A percentile compares a stretch with the other conserved stretches of the same genome.
Evolutionary conservation across 2,888 invertebrate species (phyloP).

Genomic region (Drosophila antonietae): DNA sequence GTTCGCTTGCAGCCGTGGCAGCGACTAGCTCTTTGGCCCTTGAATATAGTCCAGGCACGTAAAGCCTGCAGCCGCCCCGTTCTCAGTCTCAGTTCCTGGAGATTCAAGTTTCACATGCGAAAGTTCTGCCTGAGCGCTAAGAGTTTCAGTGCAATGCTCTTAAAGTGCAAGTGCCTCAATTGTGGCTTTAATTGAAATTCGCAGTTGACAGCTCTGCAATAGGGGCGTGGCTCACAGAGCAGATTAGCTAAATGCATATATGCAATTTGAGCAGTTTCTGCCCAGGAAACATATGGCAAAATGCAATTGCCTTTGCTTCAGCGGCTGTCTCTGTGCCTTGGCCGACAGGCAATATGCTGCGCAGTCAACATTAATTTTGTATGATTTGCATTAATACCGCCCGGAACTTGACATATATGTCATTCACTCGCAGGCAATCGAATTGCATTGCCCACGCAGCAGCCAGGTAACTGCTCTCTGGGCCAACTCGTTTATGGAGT

Average conservation of each 20-base stretch:
- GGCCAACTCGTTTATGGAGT: constrained; percentile 22
- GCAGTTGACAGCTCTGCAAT: background rate
- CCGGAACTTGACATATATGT: constrained; percentile 48
- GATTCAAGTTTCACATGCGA: constrained; percentile 40
- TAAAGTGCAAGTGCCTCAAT: constrained; percentile 69
- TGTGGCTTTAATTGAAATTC: constrained; percentile 39
- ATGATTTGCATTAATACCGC: constrained; percentile 59
- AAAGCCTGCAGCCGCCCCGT: constrained; percentile 14
- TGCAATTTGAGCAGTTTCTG: constrained; percentile 33
- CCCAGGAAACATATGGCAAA: constrained; percentile 12
- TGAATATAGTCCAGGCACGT: constrained; percentile 58
- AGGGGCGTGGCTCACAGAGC: constrained; percentile 17
- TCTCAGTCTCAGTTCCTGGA: background rate
- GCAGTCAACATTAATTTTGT: constrained; percentile 45
- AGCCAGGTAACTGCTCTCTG: constrained; percentile 14
- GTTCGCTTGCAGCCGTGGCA: constrained; percentile 16
- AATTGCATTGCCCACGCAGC: constrained; percentile 51
- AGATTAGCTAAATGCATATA: constrained; percentile 46
- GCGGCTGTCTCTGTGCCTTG: constrained; percentile 27
- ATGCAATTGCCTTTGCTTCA: constrained; percentile 59
- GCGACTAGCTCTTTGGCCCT: constrained; percentile 7
- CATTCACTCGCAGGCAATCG: constrained; percentile 26
- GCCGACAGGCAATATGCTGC: constrained; percentile 41
- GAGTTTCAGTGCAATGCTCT: constrained; percentile 60
- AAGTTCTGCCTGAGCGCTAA: constrained; percentile 52